These are phyloP conservation scores for Ameiurus melas DNA, from an alignment of 2,113 vertebrate species.

Conservation along the genomic window DNA sequence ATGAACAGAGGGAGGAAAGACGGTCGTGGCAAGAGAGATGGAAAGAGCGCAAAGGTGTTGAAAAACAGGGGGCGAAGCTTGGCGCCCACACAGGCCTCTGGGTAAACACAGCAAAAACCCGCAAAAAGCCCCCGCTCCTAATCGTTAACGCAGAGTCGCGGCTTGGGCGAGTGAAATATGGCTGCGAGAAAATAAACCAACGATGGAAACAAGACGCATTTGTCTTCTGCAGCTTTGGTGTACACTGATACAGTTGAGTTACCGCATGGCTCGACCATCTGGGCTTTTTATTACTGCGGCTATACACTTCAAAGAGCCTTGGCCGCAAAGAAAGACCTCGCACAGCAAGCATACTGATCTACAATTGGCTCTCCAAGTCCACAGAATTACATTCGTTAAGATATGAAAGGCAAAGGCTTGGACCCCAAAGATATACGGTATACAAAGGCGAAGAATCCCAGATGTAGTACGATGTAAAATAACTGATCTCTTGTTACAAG, in stretches of 20 bases:
- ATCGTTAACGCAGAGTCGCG: slow-evolving; percentile 37
- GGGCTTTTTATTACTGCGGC: slow-evolving; percentile 57
- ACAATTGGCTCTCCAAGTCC: not conserved
- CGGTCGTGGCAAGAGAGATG: slow-evolving; percentile 61
- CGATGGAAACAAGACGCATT: slow-evolving; percentile 47
- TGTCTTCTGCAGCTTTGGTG: slow-evolving; percentile 49
- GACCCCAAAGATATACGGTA: slow-evolving; percentile 54
- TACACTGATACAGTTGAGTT: slow-evolving; percentile 41
- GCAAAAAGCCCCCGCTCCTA: slow-evolving; percentile 32
- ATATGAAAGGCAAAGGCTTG: slow-evolving; percentile 37
- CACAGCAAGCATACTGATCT: slow-evolving; percentile 33
- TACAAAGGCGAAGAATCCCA: not conserved
- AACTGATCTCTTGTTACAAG: slow-evolving; percentile 27
- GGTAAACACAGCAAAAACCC: slow-evolving; percentile 58
- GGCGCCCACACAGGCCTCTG: slow-evolving; percentile 62
- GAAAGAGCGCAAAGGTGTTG: slow-evolving; percentile 68
- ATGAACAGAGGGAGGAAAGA: slow-evolving; percentile 45
- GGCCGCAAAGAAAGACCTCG: slow-evolving; percentile 20
- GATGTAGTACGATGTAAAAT: not conserved
- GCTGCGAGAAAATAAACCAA: slow-evolving; percentile 37
- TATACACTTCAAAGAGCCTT: slow-evolving; percentile 59
- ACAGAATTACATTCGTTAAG: not conserved
- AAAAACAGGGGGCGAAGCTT: slow-evolving; percentile 59
- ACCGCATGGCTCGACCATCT: slow-evolving; percentile 51
- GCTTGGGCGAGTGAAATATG: slow-evolving; percentile 27